Base-by-base conservation (phyloP, 1,140 invertebrate species). In the Diabrotica virgifera region DNA sequence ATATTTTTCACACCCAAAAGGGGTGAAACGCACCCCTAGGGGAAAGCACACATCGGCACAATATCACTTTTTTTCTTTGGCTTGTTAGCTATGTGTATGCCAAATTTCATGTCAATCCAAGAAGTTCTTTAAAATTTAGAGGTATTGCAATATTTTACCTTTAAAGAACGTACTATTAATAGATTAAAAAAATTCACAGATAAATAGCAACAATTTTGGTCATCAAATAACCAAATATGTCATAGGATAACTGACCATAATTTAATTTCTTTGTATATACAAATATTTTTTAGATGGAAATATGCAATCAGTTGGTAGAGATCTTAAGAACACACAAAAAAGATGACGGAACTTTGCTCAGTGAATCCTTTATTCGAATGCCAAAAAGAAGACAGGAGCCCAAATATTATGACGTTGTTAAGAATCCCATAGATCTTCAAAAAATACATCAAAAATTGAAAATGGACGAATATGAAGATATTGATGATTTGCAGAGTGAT, bases 371-470 rank as follows among this genome's bases (percentile, higher is more conserved):
- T 80, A 96, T 98, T 65, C 81, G 95, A 73, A 94, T 91, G 13
- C 95, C 96, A 7, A 97, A 97, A 79, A 84, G 94, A 67, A 85
- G 95, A 50, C 92, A 94, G 78, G 92, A 95, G 77, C 93, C 92
- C 52, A 88, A 89, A 38, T 95, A 95, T 79, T 94, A 94, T 80
- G 92, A 94, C 83, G 91, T 94, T 58, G 94, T 98, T 8, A 85
- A 88, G 7, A 92, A 94, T 78, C 95, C 96, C 10, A 98, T 98
- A 75, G 96, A 98, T 80, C 82, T 98, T 66, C 78, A 97, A 24
- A 91, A 94, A 82, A 93, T 97, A 24, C 95, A 97, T 80, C 95
- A 98, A 75, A 98, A 97, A 81, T 79, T 98, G 11, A 97, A 96
- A 85, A 96, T 93, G 10, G 96, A 98, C 72, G 93, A 94, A 67